Evolutionary conservation across 1,140 invertebrate species (phyloP), one percentile per base, ranked within the genome.

Genomic region (Drosophila virilis): DNA sequence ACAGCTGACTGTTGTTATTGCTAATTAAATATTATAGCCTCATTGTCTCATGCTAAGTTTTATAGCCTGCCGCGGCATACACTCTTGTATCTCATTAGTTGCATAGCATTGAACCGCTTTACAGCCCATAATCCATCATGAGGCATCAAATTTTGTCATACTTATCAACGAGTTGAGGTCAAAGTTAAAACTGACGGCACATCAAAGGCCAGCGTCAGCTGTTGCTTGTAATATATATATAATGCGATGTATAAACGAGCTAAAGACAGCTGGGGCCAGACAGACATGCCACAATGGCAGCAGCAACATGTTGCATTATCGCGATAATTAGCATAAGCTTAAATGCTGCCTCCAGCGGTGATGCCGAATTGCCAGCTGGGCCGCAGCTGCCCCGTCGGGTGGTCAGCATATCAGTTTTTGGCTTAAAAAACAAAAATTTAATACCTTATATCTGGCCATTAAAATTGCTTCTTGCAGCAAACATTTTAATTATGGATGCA

Each of bases 401-500:
- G 80, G 78, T 81, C 80, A 62, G 42, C 68, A 40, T 38, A 77
- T 72, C 74, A 50, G 33, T 43, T 32, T 13, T 32, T 50, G 45
- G n/a, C 42, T 45, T 40, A 12, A 54, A 33, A 8, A 46, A 28
- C 28, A 33, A 38, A 37, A 50, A 15, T 28, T 5, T 32, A 75
- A 62, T 51, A 73, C 59, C 73, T 73, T 64, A 73, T 74, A 68
- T 77, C n/a, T 50, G 61, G 46, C 68, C 78, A 84, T 80, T 84
- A 85, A 85, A 78, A 77, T 48, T 78, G 77, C 80, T 61, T 73
- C 67, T 83, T 70, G 66, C 62, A 69, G 81, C 74, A 81, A 75
- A 81, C 82, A 86, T 78, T 85, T 85, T 81, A 85, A 78, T 86
- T 86, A 85, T 78, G 69, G 65, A 73, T 76, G 80, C 72, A 68